Percentiles rank a stretch among this genome's conserved stretches.
Evolutionary conservation across 2,797 vertebrate genomes (phyloP).

Genomic region (Acropternis orthonyx): DNA sequence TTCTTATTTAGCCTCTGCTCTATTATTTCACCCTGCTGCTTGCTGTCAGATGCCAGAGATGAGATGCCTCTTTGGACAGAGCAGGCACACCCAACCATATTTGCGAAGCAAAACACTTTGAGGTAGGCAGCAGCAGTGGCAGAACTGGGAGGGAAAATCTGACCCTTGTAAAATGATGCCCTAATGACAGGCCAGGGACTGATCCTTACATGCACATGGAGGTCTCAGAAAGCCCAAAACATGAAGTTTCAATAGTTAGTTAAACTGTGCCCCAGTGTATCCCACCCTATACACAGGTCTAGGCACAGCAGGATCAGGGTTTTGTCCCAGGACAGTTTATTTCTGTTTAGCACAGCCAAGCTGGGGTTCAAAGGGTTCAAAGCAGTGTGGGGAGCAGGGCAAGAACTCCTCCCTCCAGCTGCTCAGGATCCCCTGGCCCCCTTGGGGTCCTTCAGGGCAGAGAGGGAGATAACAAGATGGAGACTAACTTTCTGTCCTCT

Average conservation of each 20-base stretch:
- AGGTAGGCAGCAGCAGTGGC: background rate
- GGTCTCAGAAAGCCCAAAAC: background rate
- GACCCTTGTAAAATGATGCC: background rate
- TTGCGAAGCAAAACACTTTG: background rate
- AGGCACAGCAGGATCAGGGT: fast-evolving
- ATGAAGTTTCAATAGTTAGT: background rate
- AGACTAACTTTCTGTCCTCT: background rate
- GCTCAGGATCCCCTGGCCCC: fast-evolving
- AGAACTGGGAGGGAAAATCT: background rate
- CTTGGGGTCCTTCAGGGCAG: background rate
- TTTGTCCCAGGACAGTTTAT: background rate
- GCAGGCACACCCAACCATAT: background rate
- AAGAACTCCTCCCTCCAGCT: background rate
- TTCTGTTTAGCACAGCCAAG: background rate
- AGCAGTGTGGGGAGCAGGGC: fast-evolving
- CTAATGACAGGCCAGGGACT: background rate
- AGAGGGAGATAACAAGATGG: background rate
- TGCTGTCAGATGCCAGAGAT: background rate
- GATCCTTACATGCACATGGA: background rate
- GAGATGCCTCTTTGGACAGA: slow-evolving; percentile 24
- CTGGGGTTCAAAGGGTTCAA: background rate
- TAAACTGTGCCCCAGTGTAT: background rate
- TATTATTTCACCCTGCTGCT: slow-evolving; percentile 11
- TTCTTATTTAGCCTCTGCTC: slow-evolving; percentile 50
- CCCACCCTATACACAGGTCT: background rate